These are phyloP conservation scores for Halictus quadricinctus DNA, from an alignment of 2,888 invertebrate genomes.

Conservation along the genomic window DNA sequence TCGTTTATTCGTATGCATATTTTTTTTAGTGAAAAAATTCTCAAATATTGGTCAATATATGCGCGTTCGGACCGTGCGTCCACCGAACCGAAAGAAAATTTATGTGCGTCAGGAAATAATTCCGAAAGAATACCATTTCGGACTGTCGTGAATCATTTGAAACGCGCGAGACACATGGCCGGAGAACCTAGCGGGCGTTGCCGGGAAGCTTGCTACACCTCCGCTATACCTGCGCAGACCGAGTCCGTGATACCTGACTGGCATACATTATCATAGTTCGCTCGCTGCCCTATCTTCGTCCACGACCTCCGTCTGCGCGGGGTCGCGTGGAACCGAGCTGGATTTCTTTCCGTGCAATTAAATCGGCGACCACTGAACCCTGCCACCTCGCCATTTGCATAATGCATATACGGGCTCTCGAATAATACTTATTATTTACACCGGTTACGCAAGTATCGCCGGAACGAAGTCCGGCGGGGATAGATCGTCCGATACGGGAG, in stretches of 20 bases:
- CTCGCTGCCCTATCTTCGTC: conserved; percentile 65
- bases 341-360: conserved; percentile 44
- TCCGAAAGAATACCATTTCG: too few relatives aligned
- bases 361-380: conserved; percentile 22
- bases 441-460: neutral
- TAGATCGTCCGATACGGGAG: neutral
- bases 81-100: too few relatives aligned
- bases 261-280: conserved; percentile 74
- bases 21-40: too few relatives aligned
- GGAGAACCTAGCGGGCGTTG: neutral
- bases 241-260: conserved; percentile 66
- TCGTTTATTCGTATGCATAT: too few relatives aligned
- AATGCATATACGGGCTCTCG: neutral
- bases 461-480: neutral
- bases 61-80: too few relatives aligned
- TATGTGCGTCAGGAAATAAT: too few relatives aligned
- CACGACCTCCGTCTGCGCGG: conserved; percentile 62
- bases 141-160: too few relatives aligned
- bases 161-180: neutral
- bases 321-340: conserved; percentile 38
- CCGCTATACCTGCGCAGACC: neutral
- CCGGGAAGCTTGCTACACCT: neutral
- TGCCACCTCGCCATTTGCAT: neutral
- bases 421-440: neutral
- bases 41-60: too few relatives aligned